phyloP scores from a whole-genome alignment of 2,797 vertebrate genomes.

The Danio kyathit region DNA sequence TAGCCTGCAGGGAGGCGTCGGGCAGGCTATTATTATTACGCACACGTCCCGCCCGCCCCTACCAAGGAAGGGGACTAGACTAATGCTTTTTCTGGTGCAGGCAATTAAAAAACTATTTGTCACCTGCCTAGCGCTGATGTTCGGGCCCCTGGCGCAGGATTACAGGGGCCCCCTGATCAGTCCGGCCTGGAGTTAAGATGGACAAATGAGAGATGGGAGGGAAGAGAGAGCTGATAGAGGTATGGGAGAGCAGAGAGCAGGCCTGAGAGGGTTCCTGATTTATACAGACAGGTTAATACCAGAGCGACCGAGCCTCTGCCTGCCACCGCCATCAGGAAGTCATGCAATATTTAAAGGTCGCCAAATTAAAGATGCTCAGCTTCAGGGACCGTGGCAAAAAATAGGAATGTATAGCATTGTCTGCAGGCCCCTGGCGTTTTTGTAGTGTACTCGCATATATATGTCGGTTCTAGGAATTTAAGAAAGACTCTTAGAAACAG shows the following conservation, averaged over 20 bases:
- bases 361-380: slow-evolving; percentile 78
- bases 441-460: slow-evolving; percentile 38
- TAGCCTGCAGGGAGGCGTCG: slow-evolving; percentile 69
- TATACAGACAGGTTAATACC: slow-evolving; percentile 84
- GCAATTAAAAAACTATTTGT: slow-evolving; percentile 96
- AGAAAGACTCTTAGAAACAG: neutral
- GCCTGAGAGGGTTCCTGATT: slow-evolving; percentile 77
- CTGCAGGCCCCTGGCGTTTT: neutral
- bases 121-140: slow-evolving; percentile 83
- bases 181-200: slow-evolving; percentile 18
- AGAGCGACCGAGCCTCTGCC: slow-evolving; percentile 78
- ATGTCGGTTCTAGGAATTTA: neutral
- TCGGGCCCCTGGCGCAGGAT: slow-evolving; percentile 75
- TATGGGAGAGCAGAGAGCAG: slow-evolving; percentile 57
- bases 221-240: slow-evolving; percentile 35
- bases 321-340: slow-evolving; percentile 80
- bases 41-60: slow-evolving; percentile 77
- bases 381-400: slow-evolving; percentile 72
- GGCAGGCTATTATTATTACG: slow-evolving; percentile 81
- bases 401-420: slow-evolving; percentile 46
- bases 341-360: slow-evolving; percentile 83
- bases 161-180: slow-evolving; percentile 56
- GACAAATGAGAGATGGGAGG: slow-evolving; percentile 39
- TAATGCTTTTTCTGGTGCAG: slow-evolving; percentile 89
- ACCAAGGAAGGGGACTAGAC: slow-evolving; percentile 84